Conservation (phyloP, 2,888 invertebrate genomes). For the Eupithecia abbreviata region DNA sequence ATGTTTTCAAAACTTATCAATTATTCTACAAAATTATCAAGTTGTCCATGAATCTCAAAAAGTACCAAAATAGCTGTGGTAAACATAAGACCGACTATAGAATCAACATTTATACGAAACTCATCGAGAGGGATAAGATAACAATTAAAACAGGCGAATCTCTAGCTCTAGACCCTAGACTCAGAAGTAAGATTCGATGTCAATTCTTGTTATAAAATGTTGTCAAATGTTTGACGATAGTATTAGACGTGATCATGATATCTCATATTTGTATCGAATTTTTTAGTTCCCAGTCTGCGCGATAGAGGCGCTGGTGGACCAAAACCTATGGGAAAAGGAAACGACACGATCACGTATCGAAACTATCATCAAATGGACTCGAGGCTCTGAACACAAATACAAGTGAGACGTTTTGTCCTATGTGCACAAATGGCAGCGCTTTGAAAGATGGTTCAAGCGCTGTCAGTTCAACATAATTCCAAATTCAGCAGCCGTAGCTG, state of each 20-base stretch:
- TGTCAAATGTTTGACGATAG: too few species aligned
- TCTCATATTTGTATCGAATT: too few species aligned
- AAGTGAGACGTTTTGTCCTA: not conserved
- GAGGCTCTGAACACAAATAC: not conserved
- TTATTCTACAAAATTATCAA: not conserved
- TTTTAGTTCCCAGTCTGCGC: too few species aligned
- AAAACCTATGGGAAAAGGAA: too few species aligned
- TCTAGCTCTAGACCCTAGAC: not conserved
- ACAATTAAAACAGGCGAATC: not conserved
- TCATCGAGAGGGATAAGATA: not conserved
- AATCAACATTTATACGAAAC: not conserved
- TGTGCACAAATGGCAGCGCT: not conserved
- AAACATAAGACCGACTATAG: not conserved
- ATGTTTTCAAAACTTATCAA: not conserved
- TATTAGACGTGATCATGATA: too few species aligned
- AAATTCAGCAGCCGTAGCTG: not conserved
- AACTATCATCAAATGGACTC: too few species aligned
- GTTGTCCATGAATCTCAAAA: not conserved
- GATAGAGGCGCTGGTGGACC: too few species aligned
- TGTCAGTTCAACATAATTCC: constrained; percentile 1
- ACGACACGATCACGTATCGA: too few species aligned
- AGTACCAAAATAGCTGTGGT: not conserved
- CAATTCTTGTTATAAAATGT: not conserved
- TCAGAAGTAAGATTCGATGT: not conserved
- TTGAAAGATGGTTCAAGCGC: not conserved